Base-by-base conservation (phyloP, 1,140 invertebrate species). In the Nephila pilipes region DNA sequence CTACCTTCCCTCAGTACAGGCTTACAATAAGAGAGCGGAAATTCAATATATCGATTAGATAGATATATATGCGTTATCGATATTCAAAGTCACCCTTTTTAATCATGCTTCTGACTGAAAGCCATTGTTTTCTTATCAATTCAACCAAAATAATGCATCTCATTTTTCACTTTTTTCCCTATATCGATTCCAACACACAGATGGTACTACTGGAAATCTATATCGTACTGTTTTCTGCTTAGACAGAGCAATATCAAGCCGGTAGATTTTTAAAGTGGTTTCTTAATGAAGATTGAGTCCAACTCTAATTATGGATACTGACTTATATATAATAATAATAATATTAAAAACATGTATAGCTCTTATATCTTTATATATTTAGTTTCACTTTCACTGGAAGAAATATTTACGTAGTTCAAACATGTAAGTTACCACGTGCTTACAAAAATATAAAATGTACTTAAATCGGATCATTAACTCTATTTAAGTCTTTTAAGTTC, bases 41-140 rank as follows among this genome's bases (percentile, higher is more conserved):
- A 69, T 29, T 69, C 63, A 25, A 69, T 69, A 29, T 69, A 69
- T 69, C 63, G 63, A 69, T 69, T 69, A 25, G n/a, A 29, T 29
- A 38, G 46, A 81, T 38, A 81, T 81, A 18, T 81, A 54, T 54
- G 32, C 79, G 22, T 46, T 81, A 81, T 81, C 79, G 36, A 46
- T 81, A 81, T 81, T 81, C 79, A 81, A 81, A 46, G 36, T 22
- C 36, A n/a, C 46, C 79, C 79, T 81, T 81, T 81, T 81, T 81
- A 81, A 81, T 81, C 79, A 81, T 54, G 79, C 32, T 46, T 38
- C 8, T 38, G 36, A 54, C 20, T 22, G 20, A 54, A 81, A 38
- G 32, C 14, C 79, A 81, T 81, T 81, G 20, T 54, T 54, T 81
- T 54, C 79, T 81, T 69, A 69, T 69, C 63, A 69, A 69, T 69